These are phyloP conservation scores for Manis pentadactyla DNA, from an alignment of 2,797 vertebrate genomes.

Conservation along the genomic window DNA sequence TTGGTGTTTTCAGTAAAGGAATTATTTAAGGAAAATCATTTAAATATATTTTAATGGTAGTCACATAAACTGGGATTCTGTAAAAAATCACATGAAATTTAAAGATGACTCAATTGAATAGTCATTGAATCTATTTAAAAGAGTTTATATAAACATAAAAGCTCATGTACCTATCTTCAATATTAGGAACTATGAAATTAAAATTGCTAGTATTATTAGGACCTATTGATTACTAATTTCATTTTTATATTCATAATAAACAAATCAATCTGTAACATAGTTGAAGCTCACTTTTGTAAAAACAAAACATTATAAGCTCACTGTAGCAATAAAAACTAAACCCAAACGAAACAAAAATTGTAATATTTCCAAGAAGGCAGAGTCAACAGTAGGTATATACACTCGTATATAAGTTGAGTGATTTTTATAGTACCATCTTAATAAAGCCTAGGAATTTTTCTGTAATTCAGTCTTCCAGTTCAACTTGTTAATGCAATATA, in stretches of 20 bases:
- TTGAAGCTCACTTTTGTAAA: background rate
- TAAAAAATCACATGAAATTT: background rate
- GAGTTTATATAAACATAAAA: background rate
- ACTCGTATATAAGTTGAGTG: background rate
- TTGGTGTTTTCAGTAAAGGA: background rate
- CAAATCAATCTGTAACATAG: background rate
- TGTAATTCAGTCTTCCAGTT: background rate
- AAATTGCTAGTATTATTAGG: background rate
- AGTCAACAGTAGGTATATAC: background rate
- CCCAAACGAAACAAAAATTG: background rate
- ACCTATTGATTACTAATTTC: background rate
- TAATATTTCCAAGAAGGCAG: background rate
- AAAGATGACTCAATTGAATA: background rate
- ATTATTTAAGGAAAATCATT: background rate
- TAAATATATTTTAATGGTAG: conserved; percentile 17
- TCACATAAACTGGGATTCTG: background rate
- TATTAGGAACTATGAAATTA: background rate
- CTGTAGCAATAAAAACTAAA: background rate
- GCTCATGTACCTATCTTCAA: background rate
- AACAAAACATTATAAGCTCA: background rate
- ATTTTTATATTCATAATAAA: background rate
- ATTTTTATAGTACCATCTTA: background rate
- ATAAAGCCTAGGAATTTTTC: background rate
- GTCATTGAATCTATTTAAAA: background rate
- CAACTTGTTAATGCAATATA: background rate